Evolutionary conservation across 2,113 vertebrate species (phyloP).

Genomic region (Rallus limicola): DNA sequence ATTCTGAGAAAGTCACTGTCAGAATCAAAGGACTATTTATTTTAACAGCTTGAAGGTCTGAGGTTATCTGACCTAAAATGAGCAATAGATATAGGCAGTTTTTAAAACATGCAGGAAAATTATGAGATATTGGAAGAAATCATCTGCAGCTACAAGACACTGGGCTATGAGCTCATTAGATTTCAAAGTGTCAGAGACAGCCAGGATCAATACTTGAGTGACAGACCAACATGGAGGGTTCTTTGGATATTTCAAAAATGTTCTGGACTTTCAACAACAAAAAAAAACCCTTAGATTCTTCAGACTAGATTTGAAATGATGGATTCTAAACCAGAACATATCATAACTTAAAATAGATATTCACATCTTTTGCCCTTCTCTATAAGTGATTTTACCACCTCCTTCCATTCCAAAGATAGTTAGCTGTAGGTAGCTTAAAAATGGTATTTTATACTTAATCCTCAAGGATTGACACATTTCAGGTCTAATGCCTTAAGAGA

Average conservation of each 20-base stretch:
- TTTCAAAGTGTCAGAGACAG: neutral
- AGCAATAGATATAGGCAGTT: neutral
- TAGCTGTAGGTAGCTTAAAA: neutral
- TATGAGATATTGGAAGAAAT: neutral
- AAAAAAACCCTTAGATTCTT: neutral
- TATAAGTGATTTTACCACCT: neutral
- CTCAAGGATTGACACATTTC: neutral
- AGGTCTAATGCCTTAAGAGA: neutral
- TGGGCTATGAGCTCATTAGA: neutral
- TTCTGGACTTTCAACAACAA: neutral
- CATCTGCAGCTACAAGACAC: neutral
- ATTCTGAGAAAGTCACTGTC: neutral
- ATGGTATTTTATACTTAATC: neutral
- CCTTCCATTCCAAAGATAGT: neutral
- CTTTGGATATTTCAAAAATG: neutral
- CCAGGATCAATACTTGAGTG: neutral
- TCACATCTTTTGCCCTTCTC: neutral
- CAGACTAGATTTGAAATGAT: neutral
- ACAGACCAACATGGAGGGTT: neutral
- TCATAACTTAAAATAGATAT: neutral
- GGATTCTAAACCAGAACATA: neutral
- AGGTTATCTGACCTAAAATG: neutral
- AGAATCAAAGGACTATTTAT: neutral
- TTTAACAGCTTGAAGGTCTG: neutral
- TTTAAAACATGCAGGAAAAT: constrained; percentile 8